Conservation (phyloP, 2,888 invertebrate species). For the Mechanitis messenoides region DNA sequence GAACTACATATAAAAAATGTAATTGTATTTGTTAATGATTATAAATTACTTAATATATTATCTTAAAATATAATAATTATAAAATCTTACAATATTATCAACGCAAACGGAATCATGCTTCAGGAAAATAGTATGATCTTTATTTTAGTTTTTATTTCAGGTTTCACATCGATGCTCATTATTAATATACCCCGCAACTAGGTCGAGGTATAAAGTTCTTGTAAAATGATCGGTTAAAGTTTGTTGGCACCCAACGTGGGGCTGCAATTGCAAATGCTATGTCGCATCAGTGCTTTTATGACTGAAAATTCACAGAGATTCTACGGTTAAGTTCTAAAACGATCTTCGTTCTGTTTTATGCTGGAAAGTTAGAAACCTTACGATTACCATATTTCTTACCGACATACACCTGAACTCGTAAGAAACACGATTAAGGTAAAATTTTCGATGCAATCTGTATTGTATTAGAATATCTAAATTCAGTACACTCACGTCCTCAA, state of each 20-base stretch:
- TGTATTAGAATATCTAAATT: not conserved
- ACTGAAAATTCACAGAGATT: slow-evolving; percentile 42
- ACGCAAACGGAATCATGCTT: too few relatives aligned
- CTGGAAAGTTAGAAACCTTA: slow-evolving; percentile 18
- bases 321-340: slow-evolving; percentile 42
- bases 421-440: not conserved
- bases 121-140: not conserved
- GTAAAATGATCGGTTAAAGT: slow-evolving; percentile 36
- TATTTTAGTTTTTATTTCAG: slow-evolving; percentile 9
- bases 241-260: slow-evolving; percentile 50
- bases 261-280: slow-evolving; percentile 46
- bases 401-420: slow-evolving; percentile 6
- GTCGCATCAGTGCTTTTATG: slow-evolving; percentile 51
- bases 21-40: too few relatives aligned
- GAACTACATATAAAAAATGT: too few relatives aligned
- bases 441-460: too few relatives aligned
- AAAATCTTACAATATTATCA: too few relatives aligned
- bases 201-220: slow-evolving; percentile 36
- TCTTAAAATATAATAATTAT: too few relatives aligned
- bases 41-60: too few relatives aligned
- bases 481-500: not conserved
- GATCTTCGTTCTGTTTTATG: slow-evolving; percentile 43
- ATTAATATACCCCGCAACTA: slow-evolving; percentile 20
- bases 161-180: slow-evolving; percentile 6
- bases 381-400: slow-evolving; percentile 15